Evolutionary conservation across 2,113 vertebrate species (phyloP), one percentile per base, ranked within the genome.

Genomic region (Telmatochromis bifrenatus): DNA sequence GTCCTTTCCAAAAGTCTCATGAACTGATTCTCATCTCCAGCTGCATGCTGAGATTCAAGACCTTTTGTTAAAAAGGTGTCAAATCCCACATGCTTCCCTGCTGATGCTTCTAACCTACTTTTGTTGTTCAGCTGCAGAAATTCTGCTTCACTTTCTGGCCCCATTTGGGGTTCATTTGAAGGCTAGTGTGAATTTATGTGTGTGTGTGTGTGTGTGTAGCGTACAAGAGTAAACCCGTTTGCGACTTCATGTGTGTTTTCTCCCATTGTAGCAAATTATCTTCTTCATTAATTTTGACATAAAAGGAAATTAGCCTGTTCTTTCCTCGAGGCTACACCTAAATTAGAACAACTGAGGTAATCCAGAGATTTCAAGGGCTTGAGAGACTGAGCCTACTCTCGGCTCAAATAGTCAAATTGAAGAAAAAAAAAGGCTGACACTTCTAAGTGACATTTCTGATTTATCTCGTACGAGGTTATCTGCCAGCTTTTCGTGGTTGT

Each of bases 251-350:
- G 86, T 86, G 92, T 80, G 83, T 84, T 90, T 90, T 93, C 23
- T 60, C 47, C 79, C 87, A 81, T 87, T 93, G 91, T 84, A 85
- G 79, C 91, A 93, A 94, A 95, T 95, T 91, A 94, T 95, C 94
- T 85, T 94, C 89, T 95, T 93, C 94, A 96, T 95, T 95, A 95
- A 95, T 95, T 95, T 94, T 28, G 91, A 94, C 94, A 91, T 77
- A 77, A 21, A 10, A 90, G 94, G 91, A 95, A 95, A 95, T 95
- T 89, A 93, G 91, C 87, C 75, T 86, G 85, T 81, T 91, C 90
- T 82, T 47, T 85, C 93, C 95, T 94, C 45, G 83, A 93, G 95
- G 95, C 93, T 86, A 91, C 62, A 15, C 92, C 90, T 93, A 95
- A 95, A 94, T 95, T 94, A 93, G 94, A 93, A 85, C 58, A 23